Conservation (phyloP, 2,797 vertebrate genomes). For the Crypturellus tataupa region DNA sequence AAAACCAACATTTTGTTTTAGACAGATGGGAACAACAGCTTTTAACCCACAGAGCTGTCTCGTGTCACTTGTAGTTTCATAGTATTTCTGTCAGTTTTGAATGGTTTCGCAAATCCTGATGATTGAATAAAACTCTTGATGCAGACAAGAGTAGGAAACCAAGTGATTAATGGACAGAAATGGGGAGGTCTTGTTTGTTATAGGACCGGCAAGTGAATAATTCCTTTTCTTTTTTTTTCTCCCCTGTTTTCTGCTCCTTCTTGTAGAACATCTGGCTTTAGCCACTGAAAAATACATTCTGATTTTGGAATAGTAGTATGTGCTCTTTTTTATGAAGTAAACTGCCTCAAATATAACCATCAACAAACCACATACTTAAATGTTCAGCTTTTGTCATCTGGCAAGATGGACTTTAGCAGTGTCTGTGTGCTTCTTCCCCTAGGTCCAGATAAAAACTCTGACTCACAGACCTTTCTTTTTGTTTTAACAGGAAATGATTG, state of each 20-base stretch:
- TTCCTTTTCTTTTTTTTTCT: neutral
- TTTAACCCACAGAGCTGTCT: neutral
- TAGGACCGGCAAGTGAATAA: neutral
- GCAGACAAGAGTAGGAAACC: neutral
- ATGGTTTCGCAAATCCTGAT: neutral
- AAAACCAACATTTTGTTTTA: neutral
- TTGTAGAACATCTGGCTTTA: conserved; percentile 30
- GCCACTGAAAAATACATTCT: neutral
- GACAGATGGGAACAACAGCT: neutral
- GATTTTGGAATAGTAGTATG: neutral
- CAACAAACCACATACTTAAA: conserved; percentile 37
- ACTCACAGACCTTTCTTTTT: neutral
- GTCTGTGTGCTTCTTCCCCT: neutral
- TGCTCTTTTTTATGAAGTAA: conserved; percentile 23
- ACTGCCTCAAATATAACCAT: conserved; percentile 29
- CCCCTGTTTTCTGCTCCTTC: neutral
- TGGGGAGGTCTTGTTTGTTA: rapidly evolving
- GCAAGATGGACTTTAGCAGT: neutral
- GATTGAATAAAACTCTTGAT: neutral
- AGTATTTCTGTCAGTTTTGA: rapidly evolving
- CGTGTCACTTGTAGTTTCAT: rapidly evolving
- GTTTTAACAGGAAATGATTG: neutral
- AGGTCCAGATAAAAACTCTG: neutral
- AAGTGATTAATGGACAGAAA: neutral
- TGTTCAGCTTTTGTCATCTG: conserved; percentile 47